phyloP scores from a whole-genome alignment of 2,113 vertebrate genomes.

The Sinocyclocheilus grahami region DNA sequence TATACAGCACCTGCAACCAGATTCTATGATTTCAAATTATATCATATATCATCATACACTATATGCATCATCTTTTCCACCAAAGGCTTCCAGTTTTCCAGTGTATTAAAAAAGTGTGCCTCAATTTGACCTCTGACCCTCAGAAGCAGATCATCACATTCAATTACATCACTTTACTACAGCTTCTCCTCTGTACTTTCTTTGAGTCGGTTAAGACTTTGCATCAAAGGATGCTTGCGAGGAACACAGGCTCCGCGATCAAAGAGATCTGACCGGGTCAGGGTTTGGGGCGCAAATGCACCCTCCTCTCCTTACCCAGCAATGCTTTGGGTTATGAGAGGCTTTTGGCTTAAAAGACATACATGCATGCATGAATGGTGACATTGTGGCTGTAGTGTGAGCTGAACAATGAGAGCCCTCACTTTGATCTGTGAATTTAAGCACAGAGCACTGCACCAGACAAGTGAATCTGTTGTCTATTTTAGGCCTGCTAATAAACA shows the following conservation, averaged over 20 bases:
- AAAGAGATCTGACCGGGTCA: conserved; percentile 64
- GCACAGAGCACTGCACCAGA: conserved; percentile 15
- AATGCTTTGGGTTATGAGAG: conserved; percentile 28
- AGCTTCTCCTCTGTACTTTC: conserved; percentile 33
- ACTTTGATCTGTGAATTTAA: conserved; percentile 59
- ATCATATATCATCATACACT: neutral
- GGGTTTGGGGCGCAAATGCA: conserved; percentile 58
- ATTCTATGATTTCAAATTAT: neutral
- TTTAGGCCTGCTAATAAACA: neutral
- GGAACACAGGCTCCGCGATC: conserved; percentile 58
- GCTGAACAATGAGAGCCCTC: conserved; percentile 56
- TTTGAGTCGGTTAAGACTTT: conserved; percentile 47
- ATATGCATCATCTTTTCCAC: neutral
- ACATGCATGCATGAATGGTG: conserved; percentile 60
- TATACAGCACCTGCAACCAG: neutral
- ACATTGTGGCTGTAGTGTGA: conserved; percentile 64
- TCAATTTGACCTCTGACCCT: conserved; percentile 64
- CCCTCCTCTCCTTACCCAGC: conserved; percentile 53
- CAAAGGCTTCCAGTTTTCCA: conserved; percentile 23
- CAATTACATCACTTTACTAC: conserved; percentile 57
- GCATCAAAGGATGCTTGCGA: conserved; percentile 75
- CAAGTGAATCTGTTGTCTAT: neutral
- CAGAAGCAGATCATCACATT: conserved; percentile 71
- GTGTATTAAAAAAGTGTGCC: conserved; percentile 56
- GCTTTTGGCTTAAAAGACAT: conserved; percentile 13